Evolutionary conservation across 2,797 vertebrate genomes (phyloP).

Genomic region (Arnoldichthys spilopterus): DNA sequence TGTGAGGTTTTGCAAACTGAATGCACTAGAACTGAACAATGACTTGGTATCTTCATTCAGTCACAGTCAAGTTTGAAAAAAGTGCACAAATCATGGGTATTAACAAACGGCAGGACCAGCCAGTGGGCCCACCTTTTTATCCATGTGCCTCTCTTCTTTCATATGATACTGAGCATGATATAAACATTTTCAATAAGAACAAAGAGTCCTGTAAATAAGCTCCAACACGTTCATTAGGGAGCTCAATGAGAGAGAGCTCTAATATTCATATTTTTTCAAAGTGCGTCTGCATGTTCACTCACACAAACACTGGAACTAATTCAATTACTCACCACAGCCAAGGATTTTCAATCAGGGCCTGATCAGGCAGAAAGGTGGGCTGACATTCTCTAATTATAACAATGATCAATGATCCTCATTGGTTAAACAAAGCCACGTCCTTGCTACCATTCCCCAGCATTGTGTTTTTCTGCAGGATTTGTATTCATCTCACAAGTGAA

Average conservation of each 20-base stretch:
- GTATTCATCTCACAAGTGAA: conserved; percentile 15
- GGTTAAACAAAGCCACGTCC: conserved; percentile 59
- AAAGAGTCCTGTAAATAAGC: neutral
- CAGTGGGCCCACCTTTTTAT: neutral
- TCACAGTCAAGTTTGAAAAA: no score
- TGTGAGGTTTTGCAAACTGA: no score
- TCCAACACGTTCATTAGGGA: neutral
- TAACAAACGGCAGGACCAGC: neutral
- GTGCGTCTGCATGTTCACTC: neutral
- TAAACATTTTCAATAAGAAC: neutral
- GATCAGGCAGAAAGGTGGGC: conserved; percentile 66
- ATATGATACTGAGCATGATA: neutral
- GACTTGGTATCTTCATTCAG: no score
- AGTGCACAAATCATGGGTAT: no score
- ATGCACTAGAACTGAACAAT: no score
- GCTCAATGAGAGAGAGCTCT: conserved; percentile 5
- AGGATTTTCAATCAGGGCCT: conserved; percentile 66
- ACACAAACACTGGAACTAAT: conserved; percentile 58
- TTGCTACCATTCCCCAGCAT: neutral
- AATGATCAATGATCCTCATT: conserved; percentile 65
- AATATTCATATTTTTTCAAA: neutral
- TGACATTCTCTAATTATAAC: conserved; percentile 67
- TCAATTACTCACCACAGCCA: conserved; percentile 65
- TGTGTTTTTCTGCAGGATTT: conserved; percentile 13
- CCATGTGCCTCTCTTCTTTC: neutral